phyloP scores from a whole-genome alignment of 2,797 vertebrate genomes.

The Chelonia mydas region DNA sequence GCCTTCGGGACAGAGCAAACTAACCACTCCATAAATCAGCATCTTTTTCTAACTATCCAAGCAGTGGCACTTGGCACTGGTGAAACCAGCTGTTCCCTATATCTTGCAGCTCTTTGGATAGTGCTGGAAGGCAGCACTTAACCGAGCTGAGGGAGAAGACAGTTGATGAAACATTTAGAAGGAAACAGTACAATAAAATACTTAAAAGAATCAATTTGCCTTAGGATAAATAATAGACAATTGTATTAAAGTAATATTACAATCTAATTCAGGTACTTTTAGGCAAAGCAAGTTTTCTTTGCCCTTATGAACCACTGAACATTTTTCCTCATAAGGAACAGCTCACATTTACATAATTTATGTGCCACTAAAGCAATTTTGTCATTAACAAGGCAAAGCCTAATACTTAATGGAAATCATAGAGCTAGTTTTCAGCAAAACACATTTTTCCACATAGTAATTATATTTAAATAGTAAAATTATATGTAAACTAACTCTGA shows the following conservation, averaged over 20 bases:
- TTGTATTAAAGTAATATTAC: neutral
- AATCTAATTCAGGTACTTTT: neutral
- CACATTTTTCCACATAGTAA: neutral
- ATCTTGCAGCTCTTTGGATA: neutral
- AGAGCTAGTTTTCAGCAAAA: neutral
- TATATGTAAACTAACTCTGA: neutral
- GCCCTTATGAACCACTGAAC: neutral
- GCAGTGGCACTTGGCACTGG: conserved; percentile 40
- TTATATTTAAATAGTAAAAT: conserved; percentile 10
- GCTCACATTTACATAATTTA: neutral
- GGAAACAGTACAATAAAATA: neutral
- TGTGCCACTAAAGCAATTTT: neutral
- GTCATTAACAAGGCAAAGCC: neutral
- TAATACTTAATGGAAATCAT: neutral
- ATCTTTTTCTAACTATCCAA: conserved; percentile 42
- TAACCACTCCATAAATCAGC: conserved; percentile 42
- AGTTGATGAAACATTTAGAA: neutral
- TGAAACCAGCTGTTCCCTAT: conserved; percentile 44
- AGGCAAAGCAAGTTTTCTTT: neutral
- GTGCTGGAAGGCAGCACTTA: neutral
- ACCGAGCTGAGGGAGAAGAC: neutral
- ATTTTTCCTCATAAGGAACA: neutral
- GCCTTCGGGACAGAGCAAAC: conserved; percentile 60
- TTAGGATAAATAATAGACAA: conserved; percentile 10
- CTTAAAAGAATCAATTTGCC: conserved; percentile 16